Evolutionary conservation across 2,113 vertebrate genomes (phyloP), one percentile per base, ranked within the genome.

Genomic region (Mastomys natalensis): DNA sequence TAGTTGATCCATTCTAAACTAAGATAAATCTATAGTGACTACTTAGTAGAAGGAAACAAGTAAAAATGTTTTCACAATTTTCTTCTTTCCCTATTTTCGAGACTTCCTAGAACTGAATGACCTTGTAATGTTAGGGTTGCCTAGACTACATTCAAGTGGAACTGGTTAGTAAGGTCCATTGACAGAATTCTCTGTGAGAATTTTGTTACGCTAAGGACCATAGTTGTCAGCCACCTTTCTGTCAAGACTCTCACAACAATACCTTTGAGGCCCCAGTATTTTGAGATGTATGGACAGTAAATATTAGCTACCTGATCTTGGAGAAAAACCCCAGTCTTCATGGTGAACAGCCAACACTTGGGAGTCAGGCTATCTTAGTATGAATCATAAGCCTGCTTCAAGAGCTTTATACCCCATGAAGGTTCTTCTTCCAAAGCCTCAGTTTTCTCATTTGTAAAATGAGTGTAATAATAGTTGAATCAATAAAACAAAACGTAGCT

Each of bases 241-340:
- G 24, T 78, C 34, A 72, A 26, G 74, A 16, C 81, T 85, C 73
- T 81, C n/a, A 81, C 51, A 81, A 84, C 29, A 70, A 8, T 26
- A 95, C 66, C 40, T 68, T 93, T 60, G 90, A 94, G 72, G 21
- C 17, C 1, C n/a, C 19, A 72, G 0, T 84, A 76, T 93, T 85
- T 87, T 73, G 70, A 94, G 45, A 92, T 84, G 15, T 17, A 34
- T n/a, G 84, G 62, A 89, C 77, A 91, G 55, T 51, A 77, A 91
- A 72, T 48, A 58, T 22, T 45, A 13, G 37, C 62, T 55, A n/a
- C 82, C 66, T 73, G 7, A 19, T 48, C 31, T 74, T 84, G 17
- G 78, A 74, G 70, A 74, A 62, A 91, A 93, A 34, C 0, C 53
- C 40, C 4, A 84, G 6, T 77, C 51, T 81, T 78, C 3, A 17